Percentiles rank a stretch among this genome's conserved stretches.
phyloP scores from a whole-genome alignment of 2,888 invertebrate species.

The Torymus texanus region DNA sequence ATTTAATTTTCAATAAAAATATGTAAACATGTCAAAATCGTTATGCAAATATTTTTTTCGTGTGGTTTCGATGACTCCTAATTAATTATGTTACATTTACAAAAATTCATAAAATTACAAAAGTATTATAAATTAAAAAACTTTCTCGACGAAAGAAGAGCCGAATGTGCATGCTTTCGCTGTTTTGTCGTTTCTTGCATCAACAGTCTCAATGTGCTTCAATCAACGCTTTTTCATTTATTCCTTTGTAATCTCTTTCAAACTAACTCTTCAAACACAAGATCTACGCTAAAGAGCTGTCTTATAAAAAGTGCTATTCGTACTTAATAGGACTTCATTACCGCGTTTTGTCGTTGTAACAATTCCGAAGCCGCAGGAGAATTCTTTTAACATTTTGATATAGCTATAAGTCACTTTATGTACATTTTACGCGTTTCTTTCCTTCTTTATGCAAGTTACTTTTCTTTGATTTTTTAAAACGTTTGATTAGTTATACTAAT shows the following conservation, averaged over 20 bases:
- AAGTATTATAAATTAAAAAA: conserved; percentile 42
- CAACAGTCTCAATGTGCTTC: conserved; percentile 52
- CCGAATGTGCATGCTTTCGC: conserved; percentile 46
- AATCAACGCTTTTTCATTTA: conserved; percentile 41
- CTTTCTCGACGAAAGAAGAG: conserved; percentile 46
- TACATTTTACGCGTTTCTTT: conserved; percentile 19
- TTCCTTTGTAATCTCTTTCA: conserved; percentile 46
- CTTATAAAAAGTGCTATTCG: conserved; percentile 42
- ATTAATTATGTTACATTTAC: conserved; percentile 47
- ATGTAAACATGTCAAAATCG: conserved; percentile 32
- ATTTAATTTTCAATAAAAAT: conserved; percentile 48
- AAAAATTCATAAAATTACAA: conserved; percentile 49
- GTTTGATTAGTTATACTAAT: conserved; percentile 11
- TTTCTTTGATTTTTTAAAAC: conserved; percentile 4
- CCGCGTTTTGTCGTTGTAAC: conserved; percentile 18
- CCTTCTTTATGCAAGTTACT: neutral
- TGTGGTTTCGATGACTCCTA: conserved; percentile 23
- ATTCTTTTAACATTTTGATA: conserved; percentile 32
- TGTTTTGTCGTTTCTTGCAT: conserved; percentile 47
- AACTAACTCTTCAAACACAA: conserved; percentile 40
- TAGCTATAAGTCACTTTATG: conserved; percentile 29
- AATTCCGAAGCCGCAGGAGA: conserved; percentile 32
- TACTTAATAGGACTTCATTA: conserved; percentile 50
- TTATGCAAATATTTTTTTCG: conserved; percentile 43
- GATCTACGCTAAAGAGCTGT: conserved; percentile 33